Base-by-base conservation (phyloP, 2,113 vertebrate species). In the Carlito syrichta region DNA sequence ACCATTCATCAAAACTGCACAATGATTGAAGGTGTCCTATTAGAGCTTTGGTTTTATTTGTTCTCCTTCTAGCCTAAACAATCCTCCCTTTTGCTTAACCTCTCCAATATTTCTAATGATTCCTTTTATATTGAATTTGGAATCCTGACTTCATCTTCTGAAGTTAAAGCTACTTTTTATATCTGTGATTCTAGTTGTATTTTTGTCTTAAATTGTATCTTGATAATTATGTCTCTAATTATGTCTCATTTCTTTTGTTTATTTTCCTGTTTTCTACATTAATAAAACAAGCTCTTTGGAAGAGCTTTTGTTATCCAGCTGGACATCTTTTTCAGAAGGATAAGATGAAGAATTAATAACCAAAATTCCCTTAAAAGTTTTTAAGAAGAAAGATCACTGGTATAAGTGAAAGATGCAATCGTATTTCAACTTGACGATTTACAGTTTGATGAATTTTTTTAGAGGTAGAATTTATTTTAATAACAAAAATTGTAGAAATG, bases 121-220 rank as follows among this genome's bases (percentile, higher is more conserved):
- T 82, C 43, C 43, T 90, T 95, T 89, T 27, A 66, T 69, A 43
- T 56, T 86, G 43, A 78, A 89, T 96, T 86, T 83, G 14, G 25
- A 89, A 54, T 79, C 12, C 38, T 89, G 43, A 78, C 54, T 19
- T 83, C 71, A 68, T 91, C 22, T 52, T 91, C 89, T 78, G 25
- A 19, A 54, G 13, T 22, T 74, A 48, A 62, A 30, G 32, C 60
- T 66, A 14, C 19, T 66, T 97, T 88, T 95, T 32, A 56, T 93
- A 93, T 32, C 52, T 82, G 23, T 78, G 45, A 85, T 91, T 30
- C 66, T 11, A 56, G 32, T 78, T 68, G 30, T 54, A 22, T 89
- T 96, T 93, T 66, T 78, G 35, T 89, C 32, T 95, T 83, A 86
- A 86, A 92, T n/a, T 86, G 17, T 82, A 76, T 89, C 38, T 89